These are phyloP conservation scores for Ploceus nigricollis DNA, from an alignment of 2,113 vertebrate species.

Conservation along the genomic window DNA sequence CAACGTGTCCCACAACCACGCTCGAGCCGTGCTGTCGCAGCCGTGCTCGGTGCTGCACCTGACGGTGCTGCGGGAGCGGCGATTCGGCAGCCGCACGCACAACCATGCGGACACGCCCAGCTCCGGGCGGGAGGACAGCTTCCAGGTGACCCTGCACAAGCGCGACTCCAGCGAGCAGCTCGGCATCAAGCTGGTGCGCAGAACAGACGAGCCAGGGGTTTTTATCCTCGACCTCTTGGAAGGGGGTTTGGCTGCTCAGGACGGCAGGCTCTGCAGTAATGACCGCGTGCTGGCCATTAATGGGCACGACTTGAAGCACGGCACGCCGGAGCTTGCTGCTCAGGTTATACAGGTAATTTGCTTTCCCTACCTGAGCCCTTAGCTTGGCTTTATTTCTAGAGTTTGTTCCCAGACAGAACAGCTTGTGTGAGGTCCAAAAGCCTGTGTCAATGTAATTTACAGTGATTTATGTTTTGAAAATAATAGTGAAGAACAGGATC, in stretches of 20 bases:
- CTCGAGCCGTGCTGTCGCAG: slow-evolving; percentile 86
- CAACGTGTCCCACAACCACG: slow-evolving; percentile 92
- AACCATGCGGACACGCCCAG: slow-evolving; percentile 60
- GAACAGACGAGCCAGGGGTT: slow-evolving; percentile 91
- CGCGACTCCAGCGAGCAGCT: slow-evolving; percentile 91
- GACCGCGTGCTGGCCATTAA: slow-evolving; percentile 93
- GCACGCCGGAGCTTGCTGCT: slow-evolving; percentile 92
- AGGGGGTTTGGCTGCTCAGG: slow-evolving; percentile 92
- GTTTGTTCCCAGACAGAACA: background rate
- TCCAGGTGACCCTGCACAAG: slow-evolving; percentile 90
- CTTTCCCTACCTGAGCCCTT: background rate
- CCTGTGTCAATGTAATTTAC: background rate
- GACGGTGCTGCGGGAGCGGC: slow-evolving; percentile 90
- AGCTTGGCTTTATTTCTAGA: background rate
- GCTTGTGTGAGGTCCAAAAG: background rate
- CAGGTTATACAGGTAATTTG: slow-evolving; percentile 93
- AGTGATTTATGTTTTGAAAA: background rate
- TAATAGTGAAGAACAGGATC: background rate
- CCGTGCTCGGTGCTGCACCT: slow-evolving; percentile 89
- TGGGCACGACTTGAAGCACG: slow-evolving; percentile 91
- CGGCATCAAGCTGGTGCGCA: slow-evolving; percentile 94
- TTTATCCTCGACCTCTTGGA: slow-evolving; percentile 94
- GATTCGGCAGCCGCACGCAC: slow-evolving; percentile 80
- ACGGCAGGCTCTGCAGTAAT: slow-evolving; percentile 88
- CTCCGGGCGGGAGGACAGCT: slow-evolving; percentile 79